Percentiles rank a stretch among this genome's conserved stretches.
Conservation (phyloP, 2,113 vertebrate species). For the Anhinga rufa region DNA sequence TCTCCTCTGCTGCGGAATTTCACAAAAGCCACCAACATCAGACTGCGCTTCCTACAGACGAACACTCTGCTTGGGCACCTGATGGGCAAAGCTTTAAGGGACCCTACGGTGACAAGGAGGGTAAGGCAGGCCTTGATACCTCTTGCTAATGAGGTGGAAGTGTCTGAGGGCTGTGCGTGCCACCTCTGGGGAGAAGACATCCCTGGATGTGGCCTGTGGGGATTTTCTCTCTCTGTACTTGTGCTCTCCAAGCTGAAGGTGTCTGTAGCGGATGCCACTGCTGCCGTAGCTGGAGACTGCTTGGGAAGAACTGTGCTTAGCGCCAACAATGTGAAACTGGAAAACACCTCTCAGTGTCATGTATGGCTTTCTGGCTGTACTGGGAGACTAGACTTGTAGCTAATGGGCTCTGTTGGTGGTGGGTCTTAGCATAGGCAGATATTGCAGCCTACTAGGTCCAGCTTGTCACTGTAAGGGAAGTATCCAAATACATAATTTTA, state of each 20-base stretch:
- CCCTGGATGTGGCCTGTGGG: not conserved
- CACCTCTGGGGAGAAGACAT: not conserved
- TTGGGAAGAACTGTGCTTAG: not conserved
- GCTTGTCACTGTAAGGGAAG: not conserved
- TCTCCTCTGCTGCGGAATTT: constrained; percentile 91
- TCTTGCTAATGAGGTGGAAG: not conserved
- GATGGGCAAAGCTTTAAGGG: constrained; percentile 94
- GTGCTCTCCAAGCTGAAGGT: not conserved
- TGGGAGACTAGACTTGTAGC: not conserved
- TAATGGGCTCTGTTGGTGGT: not conserved
- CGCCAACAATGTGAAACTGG: not conserved
- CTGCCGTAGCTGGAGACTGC: not conserved
- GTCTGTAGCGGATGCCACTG: fast-evolving
- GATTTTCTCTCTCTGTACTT: not conserved
- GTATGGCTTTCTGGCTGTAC: not conserved
- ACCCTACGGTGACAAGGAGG: constrained; percentile 96
- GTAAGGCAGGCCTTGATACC: constrained; percentile 64
- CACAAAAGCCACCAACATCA: constrained; percentile 95
- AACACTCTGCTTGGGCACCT: constrained; percentile 96
- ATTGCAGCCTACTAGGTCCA: not conserved
- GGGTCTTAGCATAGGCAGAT: not conserved
- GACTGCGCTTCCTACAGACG: constrained; percentile 91
- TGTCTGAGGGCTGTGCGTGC: not conserved
- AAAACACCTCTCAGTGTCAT: not conserved
- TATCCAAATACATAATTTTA: not conserved